Evolutionary conservation across 2,113 vertebrate species (phyloP).

Genomic region (Corythoichthys intestinalis): DNA sequence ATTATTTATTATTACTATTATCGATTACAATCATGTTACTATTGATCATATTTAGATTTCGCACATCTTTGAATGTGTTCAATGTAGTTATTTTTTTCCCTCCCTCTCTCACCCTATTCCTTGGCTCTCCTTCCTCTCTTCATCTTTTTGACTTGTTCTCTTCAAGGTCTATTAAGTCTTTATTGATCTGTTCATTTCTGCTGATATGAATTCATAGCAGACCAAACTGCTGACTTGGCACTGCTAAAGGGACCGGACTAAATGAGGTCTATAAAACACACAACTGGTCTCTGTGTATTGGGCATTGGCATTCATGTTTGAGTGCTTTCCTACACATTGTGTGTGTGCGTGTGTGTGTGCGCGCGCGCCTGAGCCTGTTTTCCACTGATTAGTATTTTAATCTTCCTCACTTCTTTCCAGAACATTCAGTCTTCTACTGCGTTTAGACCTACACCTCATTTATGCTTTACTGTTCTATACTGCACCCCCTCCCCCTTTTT

Average conservation of each 20-base stretch:
- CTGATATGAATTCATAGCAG: conserved; percentile 76
- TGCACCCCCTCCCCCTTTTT: conserved; percentile 18
- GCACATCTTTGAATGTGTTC: conserved; percentile 7
- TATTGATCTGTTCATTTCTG: conserved; percentile 77
- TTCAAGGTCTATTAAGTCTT: conserved; percentile 75
- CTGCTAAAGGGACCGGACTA: conserved; percentile 67
- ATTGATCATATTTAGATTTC: not conserved
- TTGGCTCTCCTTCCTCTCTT: conserved; percentile 36
- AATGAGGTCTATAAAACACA: conserved; percentile 72
- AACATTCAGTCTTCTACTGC: conserved; percentile 35
- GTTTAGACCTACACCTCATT: conserved; percentile 26
- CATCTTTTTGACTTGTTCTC: conserved; percentile 56
- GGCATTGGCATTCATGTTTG: conserved; percentile 33
- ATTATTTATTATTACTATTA: no score
- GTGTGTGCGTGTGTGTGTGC: conserved; percentile 13
- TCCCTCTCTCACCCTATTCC: conserved; percentile 24
- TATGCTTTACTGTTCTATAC: conserved; percentile 1
- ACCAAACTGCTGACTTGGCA: conserved; percentile 73
- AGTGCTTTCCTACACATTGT: conserved; percentile 6
- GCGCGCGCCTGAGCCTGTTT: conserved; percentile 23
- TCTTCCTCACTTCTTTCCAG: conserved; percentile 44
- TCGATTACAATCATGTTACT: not conserved
- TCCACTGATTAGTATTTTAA: conserved; percentile 48
- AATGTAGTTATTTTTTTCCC: conserved; percentile 14
- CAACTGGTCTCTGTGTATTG: conserved; percentile 26